Evolutionary conservation across 2,888 invertebrate species (phyloP), one percentile per base, ranked within the genome.

Genomic region (Onthophagus sagittarius): DNA sequence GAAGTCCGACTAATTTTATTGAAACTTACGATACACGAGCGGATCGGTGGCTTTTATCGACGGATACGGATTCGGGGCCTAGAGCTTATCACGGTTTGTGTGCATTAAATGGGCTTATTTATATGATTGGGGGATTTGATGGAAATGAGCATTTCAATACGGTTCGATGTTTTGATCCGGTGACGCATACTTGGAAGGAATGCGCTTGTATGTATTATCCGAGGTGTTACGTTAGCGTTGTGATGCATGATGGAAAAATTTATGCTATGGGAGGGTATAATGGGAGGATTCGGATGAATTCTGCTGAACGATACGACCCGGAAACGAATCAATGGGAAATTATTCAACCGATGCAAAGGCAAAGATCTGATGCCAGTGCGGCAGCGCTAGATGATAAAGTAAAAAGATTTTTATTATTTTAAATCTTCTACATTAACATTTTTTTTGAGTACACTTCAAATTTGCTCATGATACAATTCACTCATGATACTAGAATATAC

Each of bases 231-330:
- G 93, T 95, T 77, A 93, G 93, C 83, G 92, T 92, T 15, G 92
- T 91, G 64, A 89, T 88, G 73, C 89, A 91, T 77, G 88, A 90
- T 81, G 92, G 90, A 70, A 86, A 91, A 79, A 92, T 95, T 75
- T 95, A 94, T 84, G 95, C 94, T 0, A 88, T 95, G 79, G 95
- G 95, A 0, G 95, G 95, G 0, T 94, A 93, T 85, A 94, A 94
- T 83, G 94, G 94, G 9, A 88, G 90, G 63, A 89, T 90, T 6
- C 90, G 95, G 77, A 90, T 95, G 89, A 89, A 89, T 53, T 91
- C 93, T 0, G 94, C 92, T 2, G 95, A 95, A 84, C 88, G 93
- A 13, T 95, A 94, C 84, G 91, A 93, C 81, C 92, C 93, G 0
- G 88, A 89, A 76, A 89, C 88, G 75, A 92, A 95, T 83, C 92